These are phyloP conservation scores for Tragelaphus imberbis DNA, from an alignment of 2,113 vertebrate genomes.

Conservation along the genomic window DNA sequence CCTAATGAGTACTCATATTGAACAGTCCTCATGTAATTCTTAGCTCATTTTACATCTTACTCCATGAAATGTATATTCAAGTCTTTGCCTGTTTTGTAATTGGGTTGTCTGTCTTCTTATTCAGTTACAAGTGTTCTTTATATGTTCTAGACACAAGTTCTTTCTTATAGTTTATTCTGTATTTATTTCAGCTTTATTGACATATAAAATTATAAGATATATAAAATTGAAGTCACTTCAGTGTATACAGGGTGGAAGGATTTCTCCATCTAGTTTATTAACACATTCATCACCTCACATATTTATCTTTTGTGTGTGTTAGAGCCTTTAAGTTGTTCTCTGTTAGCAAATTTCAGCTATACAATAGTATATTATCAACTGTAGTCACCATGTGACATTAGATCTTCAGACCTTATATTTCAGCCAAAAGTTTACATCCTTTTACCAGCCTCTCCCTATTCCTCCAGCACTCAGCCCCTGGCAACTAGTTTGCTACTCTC, in stretches of 20 bases:
- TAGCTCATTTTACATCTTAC: background rate
- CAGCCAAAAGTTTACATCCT: background rate
- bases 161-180: background rate
- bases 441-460: background rate
- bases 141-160: background rate
- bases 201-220: background rate
- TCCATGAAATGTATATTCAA: background rate
- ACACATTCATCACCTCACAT: background rate
- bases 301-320: background rate
- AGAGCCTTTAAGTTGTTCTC: background rate
- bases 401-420: background rate
- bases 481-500: background rate
- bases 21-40: background rate
- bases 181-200: background rate
- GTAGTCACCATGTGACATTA: background rate
- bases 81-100: background rate
- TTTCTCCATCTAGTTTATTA: background rate
- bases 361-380: background rate
- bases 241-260: background rate
- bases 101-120: background rate
- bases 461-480: too few species aligned
- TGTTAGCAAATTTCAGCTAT: background rate
- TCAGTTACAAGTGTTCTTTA: background rate
- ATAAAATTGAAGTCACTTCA: background rate
- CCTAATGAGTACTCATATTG: background rate